A percentile compares a stretch with the other conserved stretches of the same genome.
Evolutionary conservation across 2,888 invertebrate species (phyloP).

Genomic region (Dendrolimus pini): DNA sequence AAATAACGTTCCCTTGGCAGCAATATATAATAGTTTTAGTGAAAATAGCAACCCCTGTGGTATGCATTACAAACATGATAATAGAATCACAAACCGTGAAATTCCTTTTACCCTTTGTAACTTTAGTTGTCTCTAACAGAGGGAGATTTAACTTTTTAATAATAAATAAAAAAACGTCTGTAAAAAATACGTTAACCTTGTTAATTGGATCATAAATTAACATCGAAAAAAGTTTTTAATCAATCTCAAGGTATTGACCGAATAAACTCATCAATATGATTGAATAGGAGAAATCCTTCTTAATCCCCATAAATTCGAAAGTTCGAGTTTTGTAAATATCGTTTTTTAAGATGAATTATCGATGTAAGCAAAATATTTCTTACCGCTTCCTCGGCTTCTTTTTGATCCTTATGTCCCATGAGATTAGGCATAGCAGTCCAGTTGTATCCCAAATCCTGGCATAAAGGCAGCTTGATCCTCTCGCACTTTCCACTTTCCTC

Average conservation of each 20-base stretch:
- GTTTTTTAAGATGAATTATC: no score
- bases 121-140: neutral
- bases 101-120: neutral
- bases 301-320: no score
- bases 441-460: constrained; percentile 90
- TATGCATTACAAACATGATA: constrained; percentile 30
- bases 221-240: no score
- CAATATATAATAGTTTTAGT: no score
- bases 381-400: constrained; percentile 88
- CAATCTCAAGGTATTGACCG: no score
- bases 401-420: constrained; percentile 87
- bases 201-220: no score
- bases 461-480: constrained; percentile 85
- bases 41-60: neutral
- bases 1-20: no score
- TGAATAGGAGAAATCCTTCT: no score
- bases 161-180: no score
- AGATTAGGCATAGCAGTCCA: constrained; percentile 92
- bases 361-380: constrained; percentile 23
- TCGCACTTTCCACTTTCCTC: constrained; percentile 82
- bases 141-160: constrained; percentile 2
- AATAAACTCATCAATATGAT: no score
- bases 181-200: no score
- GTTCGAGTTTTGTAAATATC: no score
- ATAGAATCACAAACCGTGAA: constrained; percentile 52